Evolutionary conservation across 2,797 vertebrate genomes (phyloP).

Genomic region (Macropodus opercularis): DNA sequence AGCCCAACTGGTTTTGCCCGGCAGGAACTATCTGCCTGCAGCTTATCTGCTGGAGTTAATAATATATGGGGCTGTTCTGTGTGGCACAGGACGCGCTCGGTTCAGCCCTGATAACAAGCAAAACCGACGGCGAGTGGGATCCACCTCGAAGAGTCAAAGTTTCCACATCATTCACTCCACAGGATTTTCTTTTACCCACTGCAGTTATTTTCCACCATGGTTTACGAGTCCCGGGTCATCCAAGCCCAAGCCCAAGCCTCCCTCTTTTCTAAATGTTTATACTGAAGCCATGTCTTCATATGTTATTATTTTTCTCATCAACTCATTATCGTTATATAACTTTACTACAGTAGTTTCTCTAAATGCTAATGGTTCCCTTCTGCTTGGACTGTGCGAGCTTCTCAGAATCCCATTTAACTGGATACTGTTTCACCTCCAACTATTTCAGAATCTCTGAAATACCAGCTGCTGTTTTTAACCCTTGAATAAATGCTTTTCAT

Average conservation of each 20-base stretch:
- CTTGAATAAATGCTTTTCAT: conserved; percentile 7
- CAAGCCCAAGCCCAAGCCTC: conserved; percentile 10
- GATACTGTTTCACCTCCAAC: conserved; percentile 30
- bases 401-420: conserved; percentile 42
- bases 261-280: conserved; percentile 45
- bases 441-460: conserved; percentile 15
- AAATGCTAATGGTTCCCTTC: conserved; percentile 65
- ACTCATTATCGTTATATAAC: conserved; percentile 50
- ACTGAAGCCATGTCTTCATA: conserved; percentile 28
- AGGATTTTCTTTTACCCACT: not conserved
- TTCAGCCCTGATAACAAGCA: conserved; percentile 53
- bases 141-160: conserved; percentile 38
- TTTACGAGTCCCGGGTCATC: conserved; percentile 35
- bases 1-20: conserved; percentile 26
- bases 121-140: conserved; percentile 4
- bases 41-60: conserved; percentile 74
- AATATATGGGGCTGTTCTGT: conserved; percentile 74
- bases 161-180: conserved; percentile 41
- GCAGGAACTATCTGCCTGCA: conserved; percentile 25
- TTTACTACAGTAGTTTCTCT: conserved; percentile 13
- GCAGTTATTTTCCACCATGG: conserved; percentile 47
- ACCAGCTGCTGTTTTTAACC: conserved; percentile 19
- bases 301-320: conserved; percentile 47
- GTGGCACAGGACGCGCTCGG: conserved; percentile 8
- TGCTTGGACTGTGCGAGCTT: conserved; percentile 49